Conservation (phyloP, 2,797 vertebrate genomes). For the Falco cherrug region DNA sequence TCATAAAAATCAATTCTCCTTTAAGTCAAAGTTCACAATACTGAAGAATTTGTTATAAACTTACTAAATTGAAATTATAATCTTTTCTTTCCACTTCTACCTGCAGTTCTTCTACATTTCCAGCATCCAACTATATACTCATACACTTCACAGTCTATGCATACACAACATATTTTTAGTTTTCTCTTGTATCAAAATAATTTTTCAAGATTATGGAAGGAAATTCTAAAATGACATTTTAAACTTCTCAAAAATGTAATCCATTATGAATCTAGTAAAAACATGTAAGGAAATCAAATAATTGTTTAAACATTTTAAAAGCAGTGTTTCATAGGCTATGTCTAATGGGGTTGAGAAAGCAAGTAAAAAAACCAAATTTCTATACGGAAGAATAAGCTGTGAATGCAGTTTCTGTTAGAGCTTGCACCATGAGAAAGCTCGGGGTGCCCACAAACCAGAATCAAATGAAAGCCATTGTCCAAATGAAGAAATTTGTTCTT, state of each 20-base stretch:
- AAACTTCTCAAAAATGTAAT: background rate
- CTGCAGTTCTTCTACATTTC: conserved; percentile 24
- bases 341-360: background rate
- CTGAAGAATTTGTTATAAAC: background rate
- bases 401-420: background rate
- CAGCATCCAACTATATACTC: background rate
- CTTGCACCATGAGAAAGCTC: background rate
- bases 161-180: background rate
- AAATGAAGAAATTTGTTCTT: conserved; percentile 6
- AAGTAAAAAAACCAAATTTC: background rate
- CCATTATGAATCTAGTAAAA: background rate
- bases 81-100: background rate
- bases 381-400: background rate
- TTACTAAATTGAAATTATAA: background rate
- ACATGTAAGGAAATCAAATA: background rate
- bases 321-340: background rate
- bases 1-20: conserved; percentile 29
- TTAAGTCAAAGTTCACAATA: conserved; percentile 40
- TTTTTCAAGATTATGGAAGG: background rate
- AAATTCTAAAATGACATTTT: background rate
- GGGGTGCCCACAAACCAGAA: background rate
- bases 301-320: background rate
- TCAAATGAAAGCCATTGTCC: background rate
- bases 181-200: background rate
- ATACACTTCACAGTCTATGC: background rate